Evolutionary conservation across 1,140 invertebrate species (phyloP).

Genomic region (Gerris buenoi): DNA sequence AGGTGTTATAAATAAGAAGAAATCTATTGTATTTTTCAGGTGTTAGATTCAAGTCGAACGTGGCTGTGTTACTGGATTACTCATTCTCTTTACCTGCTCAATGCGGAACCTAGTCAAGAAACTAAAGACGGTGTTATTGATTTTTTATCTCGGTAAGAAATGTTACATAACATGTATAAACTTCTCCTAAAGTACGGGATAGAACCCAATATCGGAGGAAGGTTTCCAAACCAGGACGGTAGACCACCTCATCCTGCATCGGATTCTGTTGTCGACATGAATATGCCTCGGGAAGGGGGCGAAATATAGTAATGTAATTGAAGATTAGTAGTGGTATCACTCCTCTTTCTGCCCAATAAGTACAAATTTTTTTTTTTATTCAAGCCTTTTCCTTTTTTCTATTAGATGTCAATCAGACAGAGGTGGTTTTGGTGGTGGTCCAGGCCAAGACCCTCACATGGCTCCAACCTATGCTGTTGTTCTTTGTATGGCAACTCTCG

Average conservation of each 20-base stretch:
- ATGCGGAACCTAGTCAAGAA: constrained; percentile 48
- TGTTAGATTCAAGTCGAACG: constrained; percentile 69
- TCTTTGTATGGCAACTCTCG: constrained; percentile 77
- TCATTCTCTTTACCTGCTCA: constrained; percentile 72
- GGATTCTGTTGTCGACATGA: no score
- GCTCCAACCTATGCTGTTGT: constrained; percentile 95
- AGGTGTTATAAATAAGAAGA: no score
- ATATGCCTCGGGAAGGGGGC: no score
- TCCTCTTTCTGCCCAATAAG: neutral
- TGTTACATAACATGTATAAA: constrained; percentile 21
- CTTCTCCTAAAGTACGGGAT: constrained; percentile 38
- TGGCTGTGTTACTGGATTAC: constrained; percentile 95
- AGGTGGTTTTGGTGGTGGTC: constrained; percentile 90
- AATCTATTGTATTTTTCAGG: neutral
- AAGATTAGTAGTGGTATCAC: no score
- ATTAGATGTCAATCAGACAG: constrained; percentile 56
- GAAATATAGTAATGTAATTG: no score
- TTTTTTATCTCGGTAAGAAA: constrained; percentile 42
- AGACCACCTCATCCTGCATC: constrained; percentile 8
- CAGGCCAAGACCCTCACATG: constrained; percentile 77
- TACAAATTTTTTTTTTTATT: constrained; percentile 8
- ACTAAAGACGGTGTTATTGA: constrained; percentile 47
- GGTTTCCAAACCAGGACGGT: constrained; percentile 7
- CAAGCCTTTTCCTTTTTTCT: no score
- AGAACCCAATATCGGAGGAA: constrained; percentile 37